Base-by-base conservation (phyloP, 2,113 vertebrate species). In the Eulemur rufifrons region DNA sequence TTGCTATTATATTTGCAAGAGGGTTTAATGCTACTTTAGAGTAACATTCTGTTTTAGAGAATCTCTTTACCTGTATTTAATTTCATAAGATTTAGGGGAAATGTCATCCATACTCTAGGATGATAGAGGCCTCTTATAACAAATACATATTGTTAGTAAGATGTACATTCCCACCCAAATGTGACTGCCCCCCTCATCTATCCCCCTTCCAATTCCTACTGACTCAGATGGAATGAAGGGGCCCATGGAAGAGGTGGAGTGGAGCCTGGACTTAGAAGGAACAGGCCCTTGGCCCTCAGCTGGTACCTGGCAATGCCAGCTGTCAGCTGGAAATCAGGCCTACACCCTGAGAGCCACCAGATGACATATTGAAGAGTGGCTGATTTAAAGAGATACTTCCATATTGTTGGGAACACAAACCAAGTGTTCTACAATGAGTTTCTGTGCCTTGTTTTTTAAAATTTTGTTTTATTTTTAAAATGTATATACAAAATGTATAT, bases 41-140 rank as follows among this genome's bases (percentile, higher is more conserved):
- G 68, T 64, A 64, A 50, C 50, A 74, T 88, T 86, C 39, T 77
- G 7, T 37, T 61, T 87, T 86, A 85, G 77, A 86, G 61, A 61
- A 64, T 56, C 27, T 90, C 54, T 56, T 91, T 78, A 74, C 50
- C 54, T 91, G 5, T 45, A 25, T 86, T 96, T 94, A 77, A 86
- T 82, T 93, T 74, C 47, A 83, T 47, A 77, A 78, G 47, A 45
- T 85, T 93, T 78, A 93, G 68, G 25, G 23, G 29, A 89, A 89
- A 50, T 77, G 32, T 56, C 47, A 66, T 37, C 66, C 68, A 83
- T n/a, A 68, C 45, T 74, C 47, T 66, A 27, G 61, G n/a, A 6
- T 27, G 39, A 52, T 50, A 87, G 29, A 81, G 50, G 45, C 56
- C 39, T 92, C 37, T 59, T 82, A 39, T 68, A 29, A 61, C 56